Conservation (phyloP, 2,888 invertebrate genomes). For the Odontocolon sp. region DNA sequence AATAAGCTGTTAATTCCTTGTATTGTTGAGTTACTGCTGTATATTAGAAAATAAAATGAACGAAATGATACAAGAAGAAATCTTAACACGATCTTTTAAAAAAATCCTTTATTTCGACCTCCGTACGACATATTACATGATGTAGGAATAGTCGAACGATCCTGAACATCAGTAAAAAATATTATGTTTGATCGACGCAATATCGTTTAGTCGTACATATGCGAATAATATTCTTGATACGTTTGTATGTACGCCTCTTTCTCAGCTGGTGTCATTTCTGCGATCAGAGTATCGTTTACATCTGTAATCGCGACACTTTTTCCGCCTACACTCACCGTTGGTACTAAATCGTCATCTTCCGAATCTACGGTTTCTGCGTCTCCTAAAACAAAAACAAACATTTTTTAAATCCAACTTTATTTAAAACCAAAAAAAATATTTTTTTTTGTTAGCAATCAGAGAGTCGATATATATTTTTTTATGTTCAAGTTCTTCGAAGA, state of each 20-base stretch:
- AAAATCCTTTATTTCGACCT: conserved; percentile 66
- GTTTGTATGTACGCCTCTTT: conserved; percentile 97
- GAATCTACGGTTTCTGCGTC: conserved; percentile 89
- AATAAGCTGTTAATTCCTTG: conserved; percentile 65
- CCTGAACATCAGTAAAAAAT: conserved; percentile 10
- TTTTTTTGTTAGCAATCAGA: not conserved
- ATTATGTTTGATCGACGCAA: conserved; percentile 40
- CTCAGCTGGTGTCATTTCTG: conserved; percentile 94
- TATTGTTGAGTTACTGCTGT: conserved; percentile 74
- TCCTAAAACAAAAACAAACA: conserved; percentile 78
- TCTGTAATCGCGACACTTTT: conserved; percentile 91
- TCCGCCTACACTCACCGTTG: conserved; percentile 91
- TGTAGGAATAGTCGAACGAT: conserved; percentile 41
- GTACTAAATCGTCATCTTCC: conserved; percentile 90
- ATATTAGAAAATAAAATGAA: conserved; percentile 71
- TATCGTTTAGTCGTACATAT: conserved; percentile 88
- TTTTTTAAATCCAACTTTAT: not conserved
- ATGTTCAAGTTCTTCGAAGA: too few species aligned
- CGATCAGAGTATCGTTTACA: conserved; percentile 92
- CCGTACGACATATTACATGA: conserved; percentile 75
- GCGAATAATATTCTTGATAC: conserved; percentile 96
- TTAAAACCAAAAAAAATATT: not conserved
- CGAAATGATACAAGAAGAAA: conserved; percentile 50
- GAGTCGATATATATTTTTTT: too few species aligned
- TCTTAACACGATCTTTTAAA: conserved; percentile 9